Base-by-base conservation (phyloP, 2,113 vertebrate species). In the Triplophysa dalaica region DNA sequence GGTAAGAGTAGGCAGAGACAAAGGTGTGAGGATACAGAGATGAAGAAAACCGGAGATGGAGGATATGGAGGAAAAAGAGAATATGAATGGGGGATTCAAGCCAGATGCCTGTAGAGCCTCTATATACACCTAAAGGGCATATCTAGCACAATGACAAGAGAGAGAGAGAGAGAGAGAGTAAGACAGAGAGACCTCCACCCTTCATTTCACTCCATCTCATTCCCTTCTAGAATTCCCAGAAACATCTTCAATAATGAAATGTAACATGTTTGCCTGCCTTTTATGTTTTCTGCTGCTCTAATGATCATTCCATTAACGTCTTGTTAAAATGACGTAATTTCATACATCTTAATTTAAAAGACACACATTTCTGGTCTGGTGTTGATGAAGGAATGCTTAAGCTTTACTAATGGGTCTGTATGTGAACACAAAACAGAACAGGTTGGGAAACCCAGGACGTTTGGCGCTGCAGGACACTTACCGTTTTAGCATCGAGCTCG, bases 401-500 rank as follows among this genome's bases (percentile, higher is more conserved):
- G 41, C 41, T 43, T 8, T 43, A 43, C 41, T 43, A 11, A 43
- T 52, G 50, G 50, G 29, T 33, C 13, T 14, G 50, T 17, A 52
- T 2, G 50, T 52, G 50, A 16, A 52, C 50, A 52, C 50, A 48
- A 12, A 4, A 50, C 48, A 50, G 48, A 14, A 50, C 11, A 50
- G 48, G 48, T 50, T 48, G 29, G 29, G 29, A 33, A 33, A 33
- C 33, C 5, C 33, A 38, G 33, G 33, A 38, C 33, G 7, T 38
- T 38, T 38, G 33, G 33, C 0, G 33, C 14, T 50, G 11, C 1
- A 56, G 2, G 26, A 63, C 21, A 93, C 96, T 96, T 81, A 98
- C 97, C n/a, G 95, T 96, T 88, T 94, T 95, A 17, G 91, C 86
- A 0, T 95, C 98, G 87, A 98, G 95, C 54, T 98, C 97, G 0